Evolutionary conservation across 2,888 invertebrate genomes (phyloP).

Genomic region (Eulithis prunata): DNA sequence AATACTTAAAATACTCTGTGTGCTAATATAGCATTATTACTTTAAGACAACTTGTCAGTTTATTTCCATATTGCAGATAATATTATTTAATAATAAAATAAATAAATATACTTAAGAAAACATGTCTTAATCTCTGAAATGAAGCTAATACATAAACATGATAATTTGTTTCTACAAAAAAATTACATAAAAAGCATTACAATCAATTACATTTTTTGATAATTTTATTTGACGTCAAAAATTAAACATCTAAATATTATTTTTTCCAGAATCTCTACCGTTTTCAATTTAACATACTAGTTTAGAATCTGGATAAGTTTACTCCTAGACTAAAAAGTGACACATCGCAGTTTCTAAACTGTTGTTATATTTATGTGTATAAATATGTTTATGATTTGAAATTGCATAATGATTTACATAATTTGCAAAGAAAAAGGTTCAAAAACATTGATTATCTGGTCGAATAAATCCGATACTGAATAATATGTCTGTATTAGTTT

Average conservation of each 20-base stretch:
- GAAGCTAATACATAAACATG: constrained; percentile 13
- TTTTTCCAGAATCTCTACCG: not conserved
- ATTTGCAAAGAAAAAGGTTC: constrained; percentile 1
- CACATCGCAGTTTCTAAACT: not conserved
- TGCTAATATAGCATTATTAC: constrained; percentile 32
- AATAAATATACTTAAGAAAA: constrained; percentile 25
- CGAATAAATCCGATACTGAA: constrained; percentile 16
- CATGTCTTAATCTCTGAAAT: constrained; percentile 7
- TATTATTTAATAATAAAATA: constrained; percentile 17
- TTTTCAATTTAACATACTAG: not conserved
- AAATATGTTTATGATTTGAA: too few species aligned
- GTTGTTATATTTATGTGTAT: too few species aligned
- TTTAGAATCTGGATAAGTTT: not conserved
- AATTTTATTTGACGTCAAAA: too few species aligned
- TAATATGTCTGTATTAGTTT: not conserved
- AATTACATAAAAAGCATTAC: constrained; percentile 15
- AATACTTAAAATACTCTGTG: constrained; percentile 37
- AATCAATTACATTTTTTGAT: not conserved
- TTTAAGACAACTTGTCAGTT: constrained; percentile 16
- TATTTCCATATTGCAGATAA: constrained; percentile 18
- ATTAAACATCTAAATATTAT: too few species aligned
- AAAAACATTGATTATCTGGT: constrained; percentile 6
- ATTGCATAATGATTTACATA: too few species aligned
- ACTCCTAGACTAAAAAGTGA: not conserved
- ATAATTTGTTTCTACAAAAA: constrained; percentile 11